Evolutionary conservation across 1,140 invertebrate genomes (phyloP).

Genomic region (Calliphora vicina): DNA sequence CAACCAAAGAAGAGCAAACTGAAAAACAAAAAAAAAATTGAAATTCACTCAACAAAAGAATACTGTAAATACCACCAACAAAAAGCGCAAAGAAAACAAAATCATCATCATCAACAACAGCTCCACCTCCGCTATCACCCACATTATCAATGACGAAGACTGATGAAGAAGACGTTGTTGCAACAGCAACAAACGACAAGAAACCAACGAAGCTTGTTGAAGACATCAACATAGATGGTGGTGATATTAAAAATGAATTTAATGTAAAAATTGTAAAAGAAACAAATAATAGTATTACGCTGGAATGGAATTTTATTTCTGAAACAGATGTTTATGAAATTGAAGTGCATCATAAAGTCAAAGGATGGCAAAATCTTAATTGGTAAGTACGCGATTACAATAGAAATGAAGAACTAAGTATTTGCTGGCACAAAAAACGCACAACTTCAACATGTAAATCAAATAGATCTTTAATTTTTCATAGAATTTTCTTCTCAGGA

Average conservation of each 20-base stretch:
- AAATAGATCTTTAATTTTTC: not conserved
- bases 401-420: not conserved
- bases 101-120: not conserved
- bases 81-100: not conserved
- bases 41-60: not conserved
- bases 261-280: constrained; percentile 42
- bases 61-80: not conserved
- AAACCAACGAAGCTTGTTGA: not conserved
- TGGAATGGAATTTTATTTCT: constrained; percentile 47
- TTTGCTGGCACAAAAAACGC: not conserved
- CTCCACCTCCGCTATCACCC: no score
- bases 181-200: not conserved
- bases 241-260: constrained; percentile 39
- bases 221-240: not conserved
- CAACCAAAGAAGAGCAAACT: not conserved
- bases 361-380: constrained; percentile 52
- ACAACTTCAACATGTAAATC: not conserved
- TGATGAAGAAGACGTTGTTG: not conserved
- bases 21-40: not conserved
- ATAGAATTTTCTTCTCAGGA: constrained; percentile 7
- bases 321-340: constrained; percentile 49
- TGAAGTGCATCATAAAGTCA: constrained; percentile 47
- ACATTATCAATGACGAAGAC: not conserved
- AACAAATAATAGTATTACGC: constrained; percentile 46
- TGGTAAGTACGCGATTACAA: constrained; percentile 41